A percentile compares a stretch with the other conserved stretches of the same genome.
Evolutionary conservation across 2,888 invertebrate genomes (phyloP).

Genomic region (Actias luna): DNA sequence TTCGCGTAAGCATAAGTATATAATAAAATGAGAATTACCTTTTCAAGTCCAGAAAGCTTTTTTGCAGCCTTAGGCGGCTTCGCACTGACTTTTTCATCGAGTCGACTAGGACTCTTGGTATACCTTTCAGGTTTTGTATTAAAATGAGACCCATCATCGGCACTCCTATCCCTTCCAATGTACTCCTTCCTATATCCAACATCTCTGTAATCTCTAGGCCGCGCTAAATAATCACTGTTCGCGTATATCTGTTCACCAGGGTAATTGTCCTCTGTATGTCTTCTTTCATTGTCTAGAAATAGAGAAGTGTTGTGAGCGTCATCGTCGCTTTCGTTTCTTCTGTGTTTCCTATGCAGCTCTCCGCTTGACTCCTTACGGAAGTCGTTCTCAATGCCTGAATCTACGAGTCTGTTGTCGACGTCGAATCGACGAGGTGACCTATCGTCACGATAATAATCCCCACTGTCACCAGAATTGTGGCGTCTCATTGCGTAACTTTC

Average conservation of each 20-base stretch:
- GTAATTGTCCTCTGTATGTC: conserved; percentile 86
- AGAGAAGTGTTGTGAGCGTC: conserved; percentile 85
- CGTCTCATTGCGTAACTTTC: conserved; percentile 64
- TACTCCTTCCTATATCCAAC: conserved; percentile 67
- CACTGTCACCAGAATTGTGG: conserved; percentile 76
- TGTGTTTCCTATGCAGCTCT: conserved; percentile 67
- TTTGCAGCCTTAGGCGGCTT: conserved; percentile 85
- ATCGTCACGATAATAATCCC: conserved; percentile 69
- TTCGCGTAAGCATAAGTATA: too few species aligned
- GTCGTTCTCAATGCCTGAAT: conserved; percentile 92
- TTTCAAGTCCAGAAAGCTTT: conserved; percentile 87
- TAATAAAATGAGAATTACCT: conserved; percentile 69
- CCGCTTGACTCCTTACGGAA: conserved; percentile 87
- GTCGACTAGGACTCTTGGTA: conserved; percentile 73
- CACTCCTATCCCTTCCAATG: conserved; percentile 75
- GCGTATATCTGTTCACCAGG: conserved; percentile 74
- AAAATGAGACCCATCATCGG: conserved; percentile 85
- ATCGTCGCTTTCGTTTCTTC: conserved; percentile 84
- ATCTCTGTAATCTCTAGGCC: conserved; percentile 58
- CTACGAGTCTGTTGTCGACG: conserved; percentile 84
- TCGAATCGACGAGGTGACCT: conserved; percentile 72
- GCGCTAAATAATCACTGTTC: conserved; percentile 67
- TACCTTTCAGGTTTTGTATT: conserved; percentile 84
- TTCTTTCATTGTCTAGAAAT: conserved; percentile 87
- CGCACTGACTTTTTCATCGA: conserved; percentile 77